These are phyloP conservation scores for Synergus gifuensis DNA, from an alignment of 2,888 invertebrate species.

Conservation along the genomic window DNA sequence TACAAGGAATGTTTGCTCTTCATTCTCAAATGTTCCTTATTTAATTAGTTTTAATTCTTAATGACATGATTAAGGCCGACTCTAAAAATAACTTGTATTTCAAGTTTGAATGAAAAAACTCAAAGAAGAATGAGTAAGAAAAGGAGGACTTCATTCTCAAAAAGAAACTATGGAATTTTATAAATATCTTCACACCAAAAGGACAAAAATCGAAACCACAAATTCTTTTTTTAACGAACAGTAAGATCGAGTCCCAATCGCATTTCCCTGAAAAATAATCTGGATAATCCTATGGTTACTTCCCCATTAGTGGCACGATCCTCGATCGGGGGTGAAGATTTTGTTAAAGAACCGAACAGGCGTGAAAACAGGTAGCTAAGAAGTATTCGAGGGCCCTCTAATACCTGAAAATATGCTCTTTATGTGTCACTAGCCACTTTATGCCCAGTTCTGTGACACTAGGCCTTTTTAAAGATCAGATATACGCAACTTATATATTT, in stretches of 20 bases:
- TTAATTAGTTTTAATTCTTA: not conserved
- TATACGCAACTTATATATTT: slow-evolving; percentile 48
- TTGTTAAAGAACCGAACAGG: slow-evolving; percentile 57
- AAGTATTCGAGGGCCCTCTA: slow-evolving; percentile 57
- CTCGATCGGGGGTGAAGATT: slow-evolving; percentile 52
- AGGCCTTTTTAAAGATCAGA: slow-evolving; percentile 44
- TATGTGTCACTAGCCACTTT: slow-evolving; percentile 77
- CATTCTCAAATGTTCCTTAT: not conserved
- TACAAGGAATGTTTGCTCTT: slow-evolving; percentile 30
- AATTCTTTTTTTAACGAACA: slow-evolving; percentile 47
- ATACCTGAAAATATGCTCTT: slow-evolving; percentile 76
- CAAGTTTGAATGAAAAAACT: too few species aligned
- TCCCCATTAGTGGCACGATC: slow-evolving; percentile 69
- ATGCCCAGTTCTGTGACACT: slow-evolving; percentile 62
- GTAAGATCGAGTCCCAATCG: slow-evolving; percentile 62
- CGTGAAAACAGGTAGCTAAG: slow-evolving; percentile 67
- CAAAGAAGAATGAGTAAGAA: too few species aligned
- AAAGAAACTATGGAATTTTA: not conserved
- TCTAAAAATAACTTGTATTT: too few species aligned
- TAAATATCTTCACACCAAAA: not conserved
- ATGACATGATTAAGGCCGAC: too few species aligned
- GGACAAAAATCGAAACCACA: not conserved
- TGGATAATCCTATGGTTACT: slow-evolving; percentile 74
- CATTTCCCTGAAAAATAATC: slow-evolving; percentile 63
- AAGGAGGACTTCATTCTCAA: not conserved